Base-by-base conservation (phyloP, 2,113 vertebrate genomes). In the Thryonomys swinderianus region DNA sequence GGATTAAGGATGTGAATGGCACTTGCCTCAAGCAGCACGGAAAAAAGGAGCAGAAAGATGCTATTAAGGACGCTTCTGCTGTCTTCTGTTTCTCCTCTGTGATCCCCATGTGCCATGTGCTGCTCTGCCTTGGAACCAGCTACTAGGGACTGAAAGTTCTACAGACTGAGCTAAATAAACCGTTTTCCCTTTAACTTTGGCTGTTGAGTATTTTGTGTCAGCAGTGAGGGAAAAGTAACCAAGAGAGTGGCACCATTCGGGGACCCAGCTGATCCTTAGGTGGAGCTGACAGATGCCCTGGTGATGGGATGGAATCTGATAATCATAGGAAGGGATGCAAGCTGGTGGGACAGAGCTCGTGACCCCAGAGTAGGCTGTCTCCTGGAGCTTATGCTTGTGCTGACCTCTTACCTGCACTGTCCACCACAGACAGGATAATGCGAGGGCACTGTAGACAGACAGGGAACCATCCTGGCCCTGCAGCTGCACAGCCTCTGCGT, bases 401-500 rank as follows among this genome's bases (percentile, higher is more conserved):
- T 5, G 81, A 62, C 57, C n/a, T 62, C 62, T 11, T n/a, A 66
- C 67, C 32, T 27, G 32, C 73, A 61, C 62, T 1, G 3, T 57
- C 48, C 37, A 73, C 57, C 78, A 90, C 20, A n/a, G 62, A 34
- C 53, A 67, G 57, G 25, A 25, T 27, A 64, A 51, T 45, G n/a
- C 62, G n/a, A 51, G 90, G 57, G 42, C 14, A 40, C n/a, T 51
- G 32, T 25, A 32, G 92, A 61, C 51, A 62, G 87, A 81, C 37
- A 37, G 84, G 69, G n/a, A 76, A 0, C 0, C 90, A 55, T 82
- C 71, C 78, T 21, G 78, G 78, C 21, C 27, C 20, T 88, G 96
- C 98, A 98, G 98, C 98, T 98, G 98, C 96, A 12, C 2, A 30
- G 66, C 2, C 3, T 80, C 62, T 9, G 23, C 16, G 16, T 42